Base-by-base conservation (phyloP, 2,113 vertebrate species). In the Cygnus buccinator region DNA sequence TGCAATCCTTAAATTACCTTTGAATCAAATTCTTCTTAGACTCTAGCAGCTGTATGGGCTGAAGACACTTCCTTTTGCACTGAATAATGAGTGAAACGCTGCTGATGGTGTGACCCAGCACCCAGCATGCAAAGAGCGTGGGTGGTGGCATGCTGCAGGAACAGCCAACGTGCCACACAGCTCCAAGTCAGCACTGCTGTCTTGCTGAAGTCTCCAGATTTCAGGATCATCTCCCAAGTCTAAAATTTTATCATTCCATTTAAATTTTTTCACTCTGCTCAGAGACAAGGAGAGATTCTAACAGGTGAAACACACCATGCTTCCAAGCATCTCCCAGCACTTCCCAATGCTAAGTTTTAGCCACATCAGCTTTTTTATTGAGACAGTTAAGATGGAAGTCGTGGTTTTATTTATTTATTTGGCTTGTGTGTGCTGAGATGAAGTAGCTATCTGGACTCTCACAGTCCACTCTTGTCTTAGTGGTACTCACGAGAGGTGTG, bases 171-270 rank as follows among this genome's bases (percentile, higher is more conserved):
- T 20, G 50, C 52, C 41, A 75, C 39, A 55, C 20, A 57, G 23
- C 80, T 88, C 52, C 68, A 84, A 46, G 74, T 67, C 83, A 87
- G 70, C 89, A 37, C 35, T 84, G 66, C 58, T 77, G 37, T 39
- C 71, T 67, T 95, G 80, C 76, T 74, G 82, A 93, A 93, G 72
- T 76, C 90, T 95, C 81, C 33, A 71, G 68, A 83, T 90, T 94
- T 92, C 65, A 81, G 70, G 93, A 89, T 28, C 33, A 73, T 3
- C 2, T 46, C n/a, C 46, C 3, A 41, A 31, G 44, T 57, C 25
- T 74, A 70, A 87, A 90, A 85, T 83, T 88, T 33, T 41, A 44
- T 71, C 62, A 96, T 91, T 78, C 66, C 10, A 16, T 43, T 70
- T 76, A 26, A 14, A 4, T 2, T 65, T 85, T 93, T 87, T 63